phyloP scores from a whole-genome alignment of 2,113 vertebrate genomes.

The Pavo muticus region DNA sequence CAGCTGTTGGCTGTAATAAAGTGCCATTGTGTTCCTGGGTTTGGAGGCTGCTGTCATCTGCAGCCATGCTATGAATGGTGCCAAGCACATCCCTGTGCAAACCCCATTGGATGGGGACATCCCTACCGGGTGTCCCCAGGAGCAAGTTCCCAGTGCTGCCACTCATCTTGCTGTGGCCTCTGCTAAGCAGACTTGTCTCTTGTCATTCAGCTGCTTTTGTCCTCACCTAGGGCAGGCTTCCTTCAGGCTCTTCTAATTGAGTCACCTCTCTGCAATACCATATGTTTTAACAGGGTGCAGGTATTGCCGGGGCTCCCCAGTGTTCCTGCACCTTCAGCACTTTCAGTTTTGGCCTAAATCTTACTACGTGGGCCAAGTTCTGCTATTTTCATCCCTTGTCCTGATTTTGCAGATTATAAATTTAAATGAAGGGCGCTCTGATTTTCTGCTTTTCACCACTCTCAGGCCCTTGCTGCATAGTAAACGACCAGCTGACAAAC shows the following conservation, averaged over 20 bases:
- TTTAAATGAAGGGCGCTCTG: constrained; percentile 46
- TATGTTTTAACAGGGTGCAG: not conserved
- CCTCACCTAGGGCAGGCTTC: not conserved
- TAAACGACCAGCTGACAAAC: constrained; percentile 54
- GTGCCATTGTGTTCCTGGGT: rapidly evolving
- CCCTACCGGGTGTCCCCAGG: not conserved
- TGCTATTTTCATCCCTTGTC: constrained; percentile 3
- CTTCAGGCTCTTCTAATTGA: not conserved
- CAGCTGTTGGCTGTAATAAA: constrained; percentile 7
- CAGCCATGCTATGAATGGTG: not conserved
- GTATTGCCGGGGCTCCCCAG: not conserved
- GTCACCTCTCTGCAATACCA: not conserved
- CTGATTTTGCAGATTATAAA: constrained; percentile 54
- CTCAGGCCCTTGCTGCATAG: constrained; percentile 24
- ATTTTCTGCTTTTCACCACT: constrained; percentile 36
- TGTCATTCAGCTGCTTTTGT: not conserved
- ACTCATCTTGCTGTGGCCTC: rapidly evolving
- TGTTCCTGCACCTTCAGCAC: not conserved
- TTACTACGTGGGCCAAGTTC: not conserved
- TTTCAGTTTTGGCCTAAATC: not conserved
- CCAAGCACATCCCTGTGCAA: not conserved
- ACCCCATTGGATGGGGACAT: rapidly evolving
- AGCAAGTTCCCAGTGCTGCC: not conserved
- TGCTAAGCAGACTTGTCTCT: not conserved
- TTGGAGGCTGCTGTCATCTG: not conserved